Evolutionary conservation across 2,888 invertebrate species (phyloP).

Genomic region (Drosophila seclusa): DNA sequence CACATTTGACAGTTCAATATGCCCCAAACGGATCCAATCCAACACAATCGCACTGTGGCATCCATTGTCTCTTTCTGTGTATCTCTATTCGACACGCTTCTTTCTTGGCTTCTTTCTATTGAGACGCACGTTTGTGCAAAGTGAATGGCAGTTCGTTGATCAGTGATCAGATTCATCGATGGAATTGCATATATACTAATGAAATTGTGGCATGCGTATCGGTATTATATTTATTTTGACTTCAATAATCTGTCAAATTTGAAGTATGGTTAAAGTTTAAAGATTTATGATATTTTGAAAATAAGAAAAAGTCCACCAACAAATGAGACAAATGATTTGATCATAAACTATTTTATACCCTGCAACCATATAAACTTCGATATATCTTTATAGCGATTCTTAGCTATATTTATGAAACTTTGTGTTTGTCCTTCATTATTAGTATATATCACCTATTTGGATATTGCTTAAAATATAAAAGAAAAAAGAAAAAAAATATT

Average conservation of each 20-base stretch:
- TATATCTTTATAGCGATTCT: neutral
- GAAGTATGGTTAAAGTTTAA: neutral
- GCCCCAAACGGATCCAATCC: constrained; percentile 13
- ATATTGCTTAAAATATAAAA: neutral
- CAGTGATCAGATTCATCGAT: constrained; percentile 14
- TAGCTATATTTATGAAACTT: neutral
- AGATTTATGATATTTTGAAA: neutral
- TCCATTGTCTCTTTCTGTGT: constrained; percentile 42
- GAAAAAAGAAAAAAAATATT: neutral
- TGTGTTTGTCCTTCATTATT: neutral
- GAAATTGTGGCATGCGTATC: constrained; percentile 19
- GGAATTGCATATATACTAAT: constrained; percentile 23
- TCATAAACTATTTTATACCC: neutral
- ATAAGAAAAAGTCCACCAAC: neutral
- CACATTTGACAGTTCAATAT: constrained; percentile 67
- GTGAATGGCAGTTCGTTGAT: constrained; percentile 45
- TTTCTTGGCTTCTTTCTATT: constrained; percentile 33
- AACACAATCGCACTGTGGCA: constrained; percentile 8
- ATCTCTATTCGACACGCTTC: constrained; percentile 36
- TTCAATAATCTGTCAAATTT: constrained; percentile 19
- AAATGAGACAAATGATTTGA: neutral
- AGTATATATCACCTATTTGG: neutral
- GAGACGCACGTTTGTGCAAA: constrained; percentile 24
- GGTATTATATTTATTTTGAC: constrained; percentile 24
- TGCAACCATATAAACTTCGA: neutral